Conservation (phyloP, 2,113 vertebrate genomes). For the Tursiops truncatus region DNA sequence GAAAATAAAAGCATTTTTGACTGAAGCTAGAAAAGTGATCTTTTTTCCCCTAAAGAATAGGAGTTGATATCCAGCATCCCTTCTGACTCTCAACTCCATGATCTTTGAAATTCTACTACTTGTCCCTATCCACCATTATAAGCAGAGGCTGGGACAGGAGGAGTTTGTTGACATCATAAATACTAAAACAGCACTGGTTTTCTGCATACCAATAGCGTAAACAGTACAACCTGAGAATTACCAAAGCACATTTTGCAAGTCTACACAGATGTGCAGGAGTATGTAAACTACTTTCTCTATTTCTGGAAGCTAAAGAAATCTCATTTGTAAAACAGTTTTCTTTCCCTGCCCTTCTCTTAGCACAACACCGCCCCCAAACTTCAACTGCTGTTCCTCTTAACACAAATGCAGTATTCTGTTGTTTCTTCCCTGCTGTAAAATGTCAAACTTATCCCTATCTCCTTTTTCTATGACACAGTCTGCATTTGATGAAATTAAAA, state of each 20-base stretch:
- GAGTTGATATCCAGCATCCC: not conserved
- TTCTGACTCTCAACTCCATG: slow-evolving; percentile 37
- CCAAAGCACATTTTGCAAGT: slow-evolving; percentile 56
- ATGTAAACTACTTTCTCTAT: slow-evolving; percentile 72
- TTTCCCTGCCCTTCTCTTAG: slow-evolving; percentile 72
- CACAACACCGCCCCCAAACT: slow-evolving; percentile 66
- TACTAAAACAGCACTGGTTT: slow-evolving; percentile 76
- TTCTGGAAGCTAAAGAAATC: slow-evolving; percentile 78
- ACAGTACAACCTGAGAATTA: slow-evolving; percentile 58
- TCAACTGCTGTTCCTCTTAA: slow-evolving; percentile 69
- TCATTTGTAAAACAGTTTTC: slow-evolving; percentile 78
- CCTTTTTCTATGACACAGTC: not conserved
- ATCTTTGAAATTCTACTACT: slow-evolving; percentile 52
- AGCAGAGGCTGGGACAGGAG: slow-evolving; percentile 26
- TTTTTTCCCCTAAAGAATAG: not conserved
- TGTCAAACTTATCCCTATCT: slow-evolving; percentile 60
- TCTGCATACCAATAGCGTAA: slow-evolving; percentile 71
- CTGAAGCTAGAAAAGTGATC: not conserved
- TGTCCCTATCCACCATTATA: not conserved
- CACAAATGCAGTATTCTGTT: slow-evolving; percentile 74
- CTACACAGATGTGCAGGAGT: slow-evolving; percentile 70
- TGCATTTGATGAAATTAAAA: not conserved
- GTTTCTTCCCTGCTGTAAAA: slow-evolving; percentile 80
- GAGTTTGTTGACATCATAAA: slow-evolving; percentile 71
- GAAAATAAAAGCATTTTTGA: slow-evolving; percentile 44